Base-by-base conservation (phyloP, 2,888 invertebrate genomes). In the Diaprepes abbreviatus region DNA sequence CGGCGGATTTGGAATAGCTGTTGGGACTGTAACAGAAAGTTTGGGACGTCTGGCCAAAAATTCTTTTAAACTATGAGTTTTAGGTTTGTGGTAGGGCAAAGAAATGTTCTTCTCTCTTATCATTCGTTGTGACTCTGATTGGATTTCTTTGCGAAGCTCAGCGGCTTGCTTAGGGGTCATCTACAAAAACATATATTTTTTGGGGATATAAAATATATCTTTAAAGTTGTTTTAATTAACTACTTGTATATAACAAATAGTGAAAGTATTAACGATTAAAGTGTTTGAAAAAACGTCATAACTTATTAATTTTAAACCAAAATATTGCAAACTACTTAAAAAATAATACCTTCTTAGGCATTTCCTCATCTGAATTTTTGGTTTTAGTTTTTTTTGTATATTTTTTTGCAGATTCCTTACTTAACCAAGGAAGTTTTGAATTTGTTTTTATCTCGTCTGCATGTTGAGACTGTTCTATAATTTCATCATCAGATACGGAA, bases 11-110 rank as follows among this genome's bases (percentile, higher is more conserved):
- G 81, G 82, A 5, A 81, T 79, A 6, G 81, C 73, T 12, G 57
- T 45, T 1, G 79, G 76, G 16, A 80, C 58, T 84, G 85, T 50
- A 82, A 85, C 70, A 82, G 84, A 52, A 78, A 85, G 80, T 85
- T 87, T 72, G 64, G 86, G 84, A 54, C 85, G 83, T 71, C 87
- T 84, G 43, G 85, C 85, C 75, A 94, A 87, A 77, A 96, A 95
- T 78, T 95, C 96, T 80, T 92, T 89, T 0, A 96, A 84, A 0
- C 91, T 90, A 62, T 92, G 87, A 36, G 92, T 91, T 79, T 92
- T 93, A 1, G 96, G 95, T 79, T 90, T 89, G 81, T 96, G 96
- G 82, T 96, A 96, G 0, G 96, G 96, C 35, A 97, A 84, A 38
- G 90, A 89, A 7, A 95, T 87, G 67, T 89, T 85, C 14, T 90